Conservation (phyloP, 1,140 invertebrate genomes). For the Camponotus vicinus region DNA sequence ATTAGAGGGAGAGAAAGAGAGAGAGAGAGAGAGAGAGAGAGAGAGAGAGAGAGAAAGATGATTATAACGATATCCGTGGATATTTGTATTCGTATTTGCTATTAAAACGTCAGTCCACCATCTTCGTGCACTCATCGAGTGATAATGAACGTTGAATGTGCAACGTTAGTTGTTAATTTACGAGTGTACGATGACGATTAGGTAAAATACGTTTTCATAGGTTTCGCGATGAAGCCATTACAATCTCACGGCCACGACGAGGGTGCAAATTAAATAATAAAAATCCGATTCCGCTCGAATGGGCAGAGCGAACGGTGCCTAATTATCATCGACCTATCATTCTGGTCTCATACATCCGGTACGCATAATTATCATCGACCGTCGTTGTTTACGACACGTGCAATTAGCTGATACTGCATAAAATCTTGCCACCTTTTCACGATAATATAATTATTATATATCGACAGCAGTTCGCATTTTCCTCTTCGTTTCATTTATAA, state of each 20-base stretch:
- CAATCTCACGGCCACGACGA: neutral
- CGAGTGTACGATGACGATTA: neutral
- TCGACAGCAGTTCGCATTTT: neutral
- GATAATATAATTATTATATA: neutral
- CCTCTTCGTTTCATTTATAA: neutral
- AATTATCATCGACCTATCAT: constrained; percentile 46
- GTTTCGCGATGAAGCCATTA: constrained; percentile 48
- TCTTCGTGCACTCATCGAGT: constrained; percentile 56
- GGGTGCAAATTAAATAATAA: constrained; percentile 69
- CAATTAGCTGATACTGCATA: constrained; percentile 59
- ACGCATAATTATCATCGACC: constrained; percentile 51
- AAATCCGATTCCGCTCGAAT: constrained; percentile 62
- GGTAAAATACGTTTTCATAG: constrained; percentile 45
- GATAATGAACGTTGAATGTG: constrained; percentile 68
- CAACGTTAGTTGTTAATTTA: constrained; percentile 65
- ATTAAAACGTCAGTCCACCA: constrained; percentile 64
- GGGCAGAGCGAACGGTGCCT: constrained; percentile 17
- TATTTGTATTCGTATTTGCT: constrained; percentile 62
- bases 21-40: neutral
- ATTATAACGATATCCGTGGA: constrained; percentile 63
- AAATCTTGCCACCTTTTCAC: constrained; percentile 7
- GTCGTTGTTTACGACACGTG: constrained; percentile 54
- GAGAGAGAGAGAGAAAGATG: neutral
- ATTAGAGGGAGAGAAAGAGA: neutral
- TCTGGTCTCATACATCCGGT: constrained; percentile 3